These are phyloP conservation scores for Zhengitettix transpicula DNA, from an alignment of 2,888 invertebrate genomes.

Conservation along the genomic window DNA sequence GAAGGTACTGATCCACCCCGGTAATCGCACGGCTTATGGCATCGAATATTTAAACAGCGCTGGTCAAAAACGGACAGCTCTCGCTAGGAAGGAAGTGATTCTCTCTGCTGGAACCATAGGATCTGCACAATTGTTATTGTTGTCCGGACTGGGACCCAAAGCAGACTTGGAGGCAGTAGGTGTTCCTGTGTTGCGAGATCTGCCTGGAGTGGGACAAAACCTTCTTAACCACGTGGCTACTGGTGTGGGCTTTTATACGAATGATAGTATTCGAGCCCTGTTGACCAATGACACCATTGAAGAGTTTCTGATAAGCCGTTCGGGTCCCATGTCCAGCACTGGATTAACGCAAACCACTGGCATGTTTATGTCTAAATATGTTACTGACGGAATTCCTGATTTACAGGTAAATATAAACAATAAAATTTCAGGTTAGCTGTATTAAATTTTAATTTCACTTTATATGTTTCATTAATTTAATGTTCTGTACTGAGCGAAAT, in stretches of 20 bases:
- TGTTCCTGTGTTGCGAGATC: slow-evolving; percentile 39
- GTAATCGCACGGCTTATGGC: slow-evolving; percentile 26
- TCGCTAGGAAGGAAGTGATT: slow-evolving; percentile 63
- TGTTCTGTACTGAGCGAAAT: too few species aligned
- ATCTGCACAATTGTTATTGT: slow-evolving; percentile 77
- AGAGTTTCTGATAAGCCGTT: slow-evolving; percentile 40
- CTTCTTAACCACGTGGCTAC: slow-evolving; percentile 49
- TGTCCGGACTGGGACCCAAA: slow-evolving; percentile 48
- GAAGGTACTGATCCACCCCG: slow-evolving; percentile 31
- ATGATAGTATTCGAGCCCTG: slow-evolving; percentile 20
- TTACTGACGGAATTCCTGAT: too few species aligned
- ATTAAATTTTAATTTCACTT: too few species aligned
- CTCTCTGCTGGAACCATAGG: slow-evolving; percentile 78
- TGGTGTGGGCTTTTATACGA: slow-evolving; percentile 34
- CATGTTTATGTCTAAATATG: too few species aligned
- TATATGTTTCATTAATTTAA: too few species aligned
- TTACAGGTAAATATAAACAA: too few species aligned
- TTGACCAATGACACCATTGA: slow-evolving; percentile 25
- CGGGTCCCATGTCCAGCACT: slow-evolving; percentile 45
- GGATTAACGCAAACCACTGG: slow-evolving; percentile 49
- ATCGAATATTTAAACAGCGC: slow-evolving; percentile 23
- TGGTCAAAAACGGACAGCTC: slow-evolving; percentile 25
- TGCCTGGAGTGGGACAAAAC: slow-evolving; percentile 43
- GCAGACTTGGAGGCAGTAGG: slow-evolving; percentile 34
- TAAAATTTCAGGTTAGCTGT: too few species aligned